A percentile compares a stretch with the other conserved stretches of the same genome.
phyloP scores from a whole-genome alignment of 2,113 vertebrate species.

The Crotalus horridus region DNA sequence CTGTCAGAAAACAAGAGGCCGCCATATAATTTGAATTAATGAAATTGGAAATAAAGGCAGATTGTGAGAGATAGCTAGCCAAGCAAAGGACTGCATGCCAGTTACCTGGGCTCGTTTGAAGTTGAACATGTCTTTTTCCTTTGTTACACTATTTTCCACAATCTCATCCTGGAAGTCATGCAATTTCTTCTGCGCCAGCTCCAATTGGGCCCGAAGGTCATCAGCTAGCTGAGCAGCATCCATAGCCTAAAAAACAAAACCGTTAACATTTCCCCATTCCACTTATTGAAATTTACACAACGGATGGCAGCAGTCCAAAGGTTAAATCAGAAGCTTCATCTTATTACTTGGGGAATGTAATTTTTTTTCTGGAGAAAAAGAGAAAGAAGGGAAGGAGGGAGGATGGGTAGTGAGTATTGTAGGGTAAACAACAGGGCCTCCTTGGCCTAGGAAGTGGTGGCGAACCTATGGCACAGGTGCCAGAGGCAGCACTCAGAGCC shows the following conservation, averaged over 20 bases:
- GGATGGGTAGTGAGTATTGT: neutral
- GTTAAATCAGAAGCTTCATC: neutral
- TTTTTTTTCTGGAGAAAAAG: neutral
- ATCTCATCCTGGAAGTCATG: constrained; percentile 89
- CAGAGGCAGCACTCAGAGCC: too few species aligned
- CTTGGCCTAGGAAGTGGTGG: neutral
- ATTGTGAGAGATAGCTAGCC: neutral
- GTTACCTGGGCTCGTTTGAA: constrained; percentile 89
- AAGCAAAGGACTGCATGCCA: accelerated
- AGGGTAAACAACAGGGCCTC: neutral
- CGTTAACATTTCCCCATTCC: neutral
- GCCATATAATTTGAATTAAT: neutral
- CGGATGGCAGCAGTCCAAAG: neutral
- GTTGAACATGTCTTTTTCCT: constrained; percentile 96
- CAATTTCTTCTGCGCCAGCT: constrained; percentile 88
- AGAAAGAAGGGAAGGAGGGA: neutral
- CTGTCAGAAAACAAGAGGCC: neutral
- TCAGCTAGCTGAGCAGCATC: constrained; percentile 89
- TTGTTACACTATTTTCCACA: constrained; percentile 90
- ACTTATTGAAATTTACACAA: neutral
- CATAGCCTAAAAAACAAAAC: constrained; percentile 74
- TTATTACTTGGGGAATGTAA: neutral
- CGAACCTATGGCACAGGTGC: too few species aligned
- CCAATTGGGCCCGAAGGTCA: constrained; percentile 85
- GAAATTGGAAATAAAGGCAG: neutral